Percentiles rank a stretch among this genome's conserved stretches.
Conservation (phyloP, 1,140 invertebrate species). For the Zelostemma sp. region DNA sequence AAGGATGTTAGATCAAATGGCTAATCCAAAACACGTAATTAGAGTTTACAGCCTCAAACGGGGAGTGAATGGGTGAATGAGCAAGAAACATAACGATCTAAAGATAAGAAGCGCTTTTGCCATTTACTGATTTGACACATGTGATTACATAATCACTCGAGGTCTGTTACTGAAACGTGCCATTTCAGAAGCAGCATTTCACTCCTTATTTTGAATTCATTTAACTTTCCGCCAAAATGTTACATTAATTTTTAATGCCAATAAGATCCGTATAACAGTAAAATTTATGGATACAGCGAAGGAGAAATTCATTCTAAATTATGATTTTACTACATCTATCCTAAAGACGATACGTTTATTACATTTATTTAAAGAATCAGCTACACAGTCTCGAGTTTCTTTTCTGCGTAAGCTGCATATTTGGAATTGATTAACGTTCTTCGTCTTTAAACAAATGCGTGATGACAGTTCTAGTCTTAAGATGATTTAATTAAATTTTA, state of each 20-base stretch:
- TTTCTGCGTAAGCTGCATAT: background rate
- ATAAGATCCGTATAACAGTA: too few relatives aligned
- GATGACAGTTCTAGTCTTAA: conserved; percentile 62
- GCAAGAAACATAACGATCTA: too few relatives aligned
- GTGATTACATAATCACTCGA: background rate
- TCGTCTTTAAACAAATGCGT: conserved; percentile 43
- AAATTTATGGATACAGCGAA: background rate
- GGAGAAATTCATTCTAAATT: background rate
- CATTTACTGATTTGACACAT: background rate
- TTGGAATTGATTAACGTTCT: background rate
- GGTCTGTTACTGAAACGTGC: background rate
- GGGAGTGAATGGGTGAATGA: too few relatives aligned
- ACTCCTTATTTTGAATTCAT: background rate
- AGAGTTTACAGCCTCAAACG: too few relatives aligned
- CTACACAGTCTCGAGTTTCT: background rate
- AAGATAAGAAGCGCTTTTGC: conserved; percentile 10
- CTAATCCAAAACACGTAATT: conserved; percentile 10
- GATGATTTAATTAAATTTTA: too few relatives aligned
- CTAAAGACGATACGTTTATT: background rate
- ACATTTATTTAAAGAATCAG: background rate
- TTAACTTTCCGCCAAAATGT: conserved; percentile 9
- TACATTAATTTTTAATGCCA: too few relatives aligned
- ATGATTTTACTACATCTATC: background rate
- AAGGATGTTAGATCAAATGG: conserved; percentile 37
- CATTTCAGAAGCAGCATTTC: background rate